Base-by-base conservation (phyloP, 1,140 invertebrate species). In the Zaprionus gabonicus region DNA sequence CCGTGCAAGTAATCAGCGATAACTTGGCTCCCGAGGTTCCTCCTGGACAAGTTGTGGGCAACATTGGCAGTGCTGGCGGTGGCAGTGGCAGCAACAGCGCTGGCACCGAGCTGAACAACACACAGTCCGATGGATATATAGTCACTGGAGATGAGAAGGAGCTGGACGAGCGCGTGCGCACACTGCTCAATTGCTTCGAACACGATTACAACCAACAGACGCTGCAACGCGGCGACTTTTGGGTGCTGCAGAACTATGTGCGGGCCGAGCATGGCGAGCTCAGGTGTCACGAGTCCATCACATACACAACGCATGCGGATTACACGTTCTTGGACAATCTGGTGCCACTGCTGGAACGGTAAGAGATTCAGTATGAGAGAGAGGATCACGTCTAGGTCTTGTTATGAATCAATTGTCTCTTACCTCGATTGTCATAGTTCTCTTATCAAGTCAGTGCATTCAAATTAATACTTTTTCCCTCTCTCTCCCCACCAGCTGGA, bases 291-390 rank as follows among this genome's bases (percentile, higher is more conserved):
- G 97, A 98, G 92, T 96, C 95, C 69, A 95, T 99, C 41, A 99
- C 98, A 0, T 98, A 98, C 86, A 98, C 97, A 1, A 98, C 98
- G 9, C 98, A 98, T 92, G 97, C 96, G 2, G 97, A 98, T 85
- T 98, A 96, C 91, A 97, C 97, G 60, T 98, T 98, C 93, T 94
- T 98, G 79, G 97, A 98, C 91, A 98, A 99, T 93, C 94, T 98
- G 58, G 95, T 96, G 87, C 97, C 97, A 38, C 93, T 98, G 78
- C 93, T 98, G 76, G 95, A 97, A 85, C 93, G 94, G 94, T 95
- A 79, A 93, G 92, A 31, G 20, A 20, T 20, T 20, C 20, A 20
- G 20, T 0, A 20, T 20, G 20, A 20, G 28, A 31, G 27, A 5
- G 5, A 27, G 5, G 5, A 7, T 31, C 28, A 31, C 6, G 28